Base-by-base conservation (phyloP, 2,888 invertebrate species). In the Deroplatys truncata region DNA sequence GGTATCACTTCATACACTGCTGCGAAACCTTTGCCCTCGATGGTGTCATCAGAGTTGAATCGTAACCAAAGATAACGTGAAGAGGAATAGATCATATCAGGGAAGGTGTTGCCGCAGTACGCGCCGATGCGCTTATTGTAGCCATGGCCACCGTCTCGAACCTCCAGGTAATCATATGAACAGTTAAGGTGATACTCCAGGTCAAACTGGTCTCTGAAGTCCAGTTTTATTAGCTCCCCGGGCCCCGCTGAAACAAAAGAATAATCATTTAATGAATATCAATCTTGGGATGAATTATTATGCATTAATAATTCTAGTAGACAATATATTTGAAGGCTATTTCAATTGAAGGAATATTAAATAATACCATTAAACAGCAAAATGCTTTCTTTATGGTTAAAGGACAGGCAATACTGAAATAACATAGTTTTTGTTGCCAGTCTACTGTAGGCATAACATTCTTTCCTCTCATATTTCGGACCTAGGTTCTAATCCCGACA, bases 61-160 rank as follows among this genome's bases (percentile, higher is more conserved):
- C 96, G 95, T 89, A 97, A 94, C 97, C 97, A 98, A 90, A 98
- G 95, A 93, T 96, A 96, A 86, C 97, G 94, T 91, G 96, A 96
- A 90, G 95, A 95, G 28, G 97, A 97, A 89, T 95, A 95, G 91
- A 98, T 95, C 93, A 96, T 95, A 28, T 96, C 96, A 35, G 97
- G 97, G 92, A 96, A 97, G 89, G 95, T 94, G 89, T 95, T 94
- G 89, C 97, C 97, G 92, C 98, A 98, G 93, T 94, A 97, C 91
- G 94, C 95, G n/a, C 95, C 95, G 91, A 96, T 93, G 91, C 94
- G 93, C 90, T 95, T 94, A 91, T 96, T 96, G 93, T 96, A 97
- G 13, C 97, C 97, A 92, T 97, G 96, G 86, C 96, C 96, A 1
- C 98, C 98, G 93, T 98, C 97, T 89, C 97, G 95, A 89, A 98